Percentiles rank a stretch among this genome's conserved stretches.
Evolutionary conservation across 2,888 invertebrate species (phyloP).

Genomic region (Heliconius ethilla): DNA sequence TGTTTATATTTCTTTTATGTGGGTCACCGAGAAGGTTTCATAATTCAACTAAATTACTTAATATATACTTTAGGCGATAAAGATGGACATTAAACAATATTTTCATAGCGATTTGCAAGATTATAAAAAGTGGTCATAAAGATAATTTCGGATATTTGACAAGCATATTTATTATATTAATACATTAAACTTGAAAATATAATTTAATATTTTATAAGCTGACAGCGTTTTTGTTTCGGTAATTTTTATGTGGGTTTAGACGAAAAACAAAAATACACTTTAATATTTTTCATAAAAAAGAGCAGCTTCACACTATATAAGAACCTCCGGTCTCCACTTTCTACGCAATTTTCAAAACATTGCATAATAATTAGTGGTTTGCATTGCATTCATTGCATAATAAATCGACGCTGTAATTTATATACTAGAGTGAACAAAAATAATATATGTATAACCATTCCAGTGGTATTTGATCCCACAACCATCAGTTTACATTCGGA

Average conservation of each 20-base stretch:
- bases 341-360: too few relatives aligned
- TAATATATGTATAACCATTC: too few relatives aligned
- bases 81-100: conserved; percentile 61
- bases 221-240: neutral
- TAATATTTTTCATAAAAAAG: neutral
- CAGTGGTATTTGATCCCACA: too few relatives aligned
- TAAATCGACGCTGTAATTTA: too few relatives aligned
- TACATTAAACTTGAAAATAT: neutral
- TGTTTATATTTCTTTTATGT: conserved; percentile 58
- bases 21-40: conserved; percentile 54
- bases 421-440: too few relatives aligned
- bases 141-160: conserved; percentile 57
- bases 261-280: neutral
- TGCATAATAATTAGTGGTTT: too few relatives aligned
- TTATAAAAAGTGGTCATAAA: conserved; percentile 74
- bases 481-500: too few relatives aligned
- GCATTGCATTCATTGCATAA: too few relatives aligned
- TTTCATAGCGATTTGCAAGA: conserved; percentile 71
- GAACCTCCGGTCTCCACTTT: too few relatives aligned
- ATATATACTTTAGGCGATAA: conserved; percentile 64
- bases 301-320: neutral
- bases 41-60: conserved; percentile 68
- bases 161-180: conserved; percentile 9
- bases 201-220: neutral
- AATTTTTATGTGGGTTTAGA: neutral